A percentile compares a stretch with the other conserved stretches of the same genome.
phyloP scores from a whole-genome alignment of 1,140 invertebrate species.

The Euura saliciscinereae region DNA sequence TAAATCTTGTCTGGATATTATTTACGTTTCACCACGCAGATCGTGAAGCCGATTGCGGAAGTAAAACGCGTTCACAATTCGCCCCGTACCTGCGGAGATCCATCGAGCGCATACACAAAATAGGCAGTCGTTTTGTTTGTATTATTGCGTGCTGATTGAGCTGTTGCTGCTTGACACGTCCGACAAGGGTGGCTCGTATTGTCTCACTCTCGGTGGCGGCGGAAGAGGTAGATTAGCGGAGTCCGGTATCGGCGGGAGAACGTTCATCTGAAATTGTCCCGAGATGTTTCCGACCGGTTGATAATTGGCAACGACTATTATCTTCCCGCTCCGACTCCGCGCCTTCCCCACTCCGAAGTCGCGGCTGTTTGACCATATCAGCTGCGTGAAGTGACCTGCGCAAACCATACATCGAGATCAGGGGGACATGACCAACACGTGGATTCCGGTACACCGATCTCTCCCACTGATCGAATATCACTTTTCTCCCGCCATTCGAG shows the following conservation, averaged over 20 bases:
- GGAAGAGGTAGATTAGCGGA: slow-evolving; percentile 53
- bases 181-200: slow-evolving; percentile 35
- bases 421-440: slow-evolving; percentile 17
- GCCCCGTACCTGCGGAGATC: slow-evolving; percentile 6
- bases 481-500: too few species aligned
- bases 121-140: slow-evolving; percentile 46
- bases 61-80: not conserved
- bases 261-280: slow-evolving; percentile 78
- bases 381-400: slow-evolving; percentile 87
- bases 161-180: slow-evolving; percentile 47
- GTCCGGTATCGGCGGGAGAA: slow-evolving; percentile 71
- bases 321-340: slow-evolving; percentile 73
- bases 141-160: slow-evolving; percentile 49
- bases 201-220: slow-evolving; percentile 33
- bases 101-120: slow-evolving; percentile 48
- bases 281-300: slow-evolving; percentile 78
- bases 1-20: too few species aligned
- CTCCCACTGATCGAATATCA: too few species aligned
- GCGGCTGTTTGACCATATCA: slow-evolving; percentile 83
- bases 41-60: not conserved
- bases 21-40: not conserved
- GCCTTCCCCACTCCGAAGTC: slow-evolving; percentile 86
- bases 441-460: too few species aligned
- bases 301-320: slow-evolving; percentile 84
- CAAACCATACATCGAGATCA: slow-evolving; percentile 31